Evolutionary conservation across 2,888 invertebrate species (phyloP).

Genomic region (Drosophila mettleri): DNA sequence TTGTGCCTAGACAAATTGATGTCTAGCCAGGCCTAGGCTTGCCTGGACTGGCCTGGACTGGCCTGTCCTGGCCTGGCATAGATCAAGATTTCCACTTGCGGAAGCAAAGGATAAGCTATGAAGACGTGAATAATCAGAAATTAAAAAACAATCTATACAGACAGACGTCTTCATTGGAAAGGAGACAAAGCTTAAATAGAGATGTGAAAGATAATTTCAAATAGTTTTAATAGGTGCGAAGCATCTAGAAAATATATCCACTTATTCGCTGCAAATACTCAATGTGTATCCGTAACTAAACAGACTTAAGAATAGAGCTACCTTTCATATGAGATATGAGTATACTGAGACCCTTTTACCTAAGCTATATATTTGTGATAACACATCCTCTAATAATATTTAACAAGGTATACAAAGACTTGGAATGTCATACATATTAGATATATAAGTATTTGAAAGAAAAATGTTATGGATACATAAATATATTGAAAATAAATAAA

Average conservation of each 20-base stretch:
- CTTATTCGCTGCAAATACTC: too few species aligned
- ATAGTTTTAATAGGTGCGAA: not conserved
- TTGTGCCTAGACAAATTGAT: slow-evolving; percentile 37
- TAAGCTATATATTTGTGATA: not conserved
- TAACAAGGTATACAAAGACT: too few species aligned
- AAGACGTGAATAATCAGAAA: not conserved
- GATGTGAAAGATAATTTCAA: not conserved
- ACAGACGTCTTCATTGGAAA: not conserved
- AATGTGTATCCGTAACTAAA: not conserved
- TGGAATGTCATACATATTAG: too few species aligned
- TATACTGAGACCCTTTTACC: not conserved
- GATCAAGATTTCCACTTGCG: slow-evolving; percentile 41
- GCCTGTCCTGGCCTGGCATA: too few species aligned
- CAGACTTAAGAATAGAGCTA: not conserved
- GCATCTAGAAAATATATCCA: too few species aligned
- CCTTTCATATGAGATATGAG: not conserved
- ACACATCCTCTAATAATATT: not conserved
- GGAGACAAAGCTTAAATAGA: not conserved
- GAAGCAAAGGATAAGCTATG: slow-evolving; percentile 16
- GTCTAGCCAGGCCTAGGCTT: slow-evolving; percentile 1
- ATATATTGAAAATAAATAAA: too few species aligned
- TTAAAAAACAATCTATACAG: not conserved
- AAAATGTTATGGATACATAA: too few species aligned
- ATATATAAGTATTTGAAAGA: too few species aligned
- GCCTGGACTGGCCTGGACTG: too few species aligned